These are phyloP conservation scores for Lagopus muta DNA, from an alignment of 2,113 vertebrate genomes.

Conservation along the genomic window DNA sequence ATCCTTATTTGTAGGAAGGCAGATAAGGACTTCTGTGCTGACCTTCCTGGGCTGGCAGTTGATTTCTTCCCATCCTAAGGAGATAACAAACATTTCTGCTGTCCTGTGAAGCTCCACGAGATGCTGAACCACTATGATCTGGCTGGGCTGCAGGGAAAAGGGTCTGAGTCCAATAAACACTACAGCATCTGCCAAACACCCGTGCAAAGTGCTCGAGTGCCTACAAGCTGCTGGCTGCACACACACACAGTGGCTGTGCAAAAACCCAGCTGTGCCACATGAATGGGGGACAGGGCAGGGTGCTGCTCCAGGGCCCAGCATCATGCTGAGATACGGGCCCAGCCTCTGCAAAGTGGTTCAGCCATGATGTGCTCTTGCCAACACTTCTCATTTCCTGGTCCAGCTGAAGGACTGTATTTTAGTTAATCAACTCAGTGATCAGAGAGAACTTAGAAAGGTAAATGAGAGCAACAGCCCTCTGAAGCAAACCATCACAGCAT, in stretches of 20 bases:
- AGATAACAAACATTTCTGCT: not conserved
- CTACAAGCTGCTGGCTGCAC: not conserved
- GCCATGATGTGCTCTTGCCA: not conserved
- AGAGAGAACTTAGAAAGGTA: constrained; percentile 38
- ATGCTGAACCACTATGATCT: not conserved
- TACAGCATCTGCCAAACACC: not conserved
- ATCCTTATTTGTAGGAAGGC: constrained; percentile 28
- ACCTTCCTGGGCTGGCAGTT: not conserved
- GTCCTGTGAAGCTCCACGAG: not conserved
- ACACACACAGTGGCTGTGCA: not conserved
- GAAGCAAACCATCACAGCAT: too few species aligned
- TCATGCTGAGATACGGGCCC: rapidly evolving
- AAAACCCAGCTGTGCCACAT: rapidly evolving
- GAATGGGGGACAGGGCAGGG: not conserved
- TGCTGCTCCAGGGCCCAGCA: not conserved
- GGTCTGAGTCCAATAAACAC: not conserved
- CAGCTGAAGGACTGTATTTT: constrained; percentile 44
- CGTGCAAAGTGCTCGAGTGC: rapidly evolving
- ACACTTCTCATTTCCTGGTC: not conserved
- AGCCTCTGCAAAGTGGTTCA: not conserved
- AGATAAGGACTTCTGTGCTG: constrained; percentile 27
- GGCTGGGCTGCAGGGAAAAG: not conserved
- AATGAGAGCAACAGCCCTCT: not conserved
- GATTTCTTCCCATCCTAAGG: not conserved
- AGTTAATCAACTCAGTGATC: not conserved